These are phyloP conservation scores for Cecidostiba fungosa DNA, from an alignment of 2,888 invertebrate genomes.

Conservation along the genomic window DNA sequence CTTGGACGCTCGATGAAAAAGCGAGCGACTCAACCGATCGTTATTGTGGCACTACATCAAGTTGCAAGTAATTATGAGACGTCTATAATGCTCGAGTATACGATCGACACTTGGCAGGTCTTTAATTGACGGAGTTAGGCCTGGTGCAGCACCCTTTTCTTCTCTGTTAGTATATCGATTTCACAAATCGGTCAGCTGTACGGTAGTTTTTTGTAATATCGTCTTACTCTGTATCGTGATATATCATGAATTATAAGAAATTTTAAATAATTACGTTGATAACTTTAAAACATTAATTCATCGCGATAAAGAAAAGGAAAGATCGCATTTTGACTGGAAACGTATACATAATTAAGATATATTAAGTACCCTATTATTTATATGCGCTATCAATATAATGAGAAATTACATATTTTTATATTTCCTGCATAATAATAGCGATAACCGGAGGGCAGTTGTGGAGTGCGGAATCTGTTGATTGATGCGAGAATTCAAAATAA, in stretches of 20 bases:
- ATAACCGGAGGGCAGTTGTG: neutral
- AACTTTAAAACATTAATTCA: neutral
- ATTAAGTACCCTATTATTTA: neutral
- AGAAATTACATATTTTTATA: neutral
- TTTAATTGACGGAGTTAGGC: too few species aligned
- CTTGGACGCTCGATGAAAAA: conserved; percentile 17
- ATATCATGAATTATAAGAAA: neutral
- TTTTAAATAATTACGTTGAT: neutral
- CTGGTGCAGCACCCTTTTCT: too few species aligned
- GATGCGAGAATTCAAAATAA: too few species aligned
- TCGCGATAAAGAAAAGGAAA: too few species aligned
- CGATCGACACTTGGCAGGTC: neutral
- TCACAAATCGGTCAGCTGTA: too few species aligned
- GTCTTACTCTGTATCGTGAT: too few species aligned
- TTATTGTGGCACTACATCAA: neutral
- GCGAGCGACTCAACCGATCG: neutral
- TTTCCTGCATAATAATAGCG: neutral
- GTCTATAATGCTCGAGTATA: neutral
- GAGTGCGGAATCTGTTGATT: too few species aligned
- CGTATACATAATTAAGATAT: neutral
- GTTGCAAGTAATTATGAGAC: conserved; percentile 6
- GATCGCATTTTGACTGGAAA: too few species aligned
- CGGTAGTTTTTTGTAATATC: too few species aligned
- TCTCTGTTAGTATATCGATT: too few species aligned
- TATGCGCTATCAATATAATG: neutral